These are phyloP conservation scores for Brachypodius melanocephalos DNA, from an alignment of 2,113 vertebrate species.

Conservation along the genomic window DNA sequence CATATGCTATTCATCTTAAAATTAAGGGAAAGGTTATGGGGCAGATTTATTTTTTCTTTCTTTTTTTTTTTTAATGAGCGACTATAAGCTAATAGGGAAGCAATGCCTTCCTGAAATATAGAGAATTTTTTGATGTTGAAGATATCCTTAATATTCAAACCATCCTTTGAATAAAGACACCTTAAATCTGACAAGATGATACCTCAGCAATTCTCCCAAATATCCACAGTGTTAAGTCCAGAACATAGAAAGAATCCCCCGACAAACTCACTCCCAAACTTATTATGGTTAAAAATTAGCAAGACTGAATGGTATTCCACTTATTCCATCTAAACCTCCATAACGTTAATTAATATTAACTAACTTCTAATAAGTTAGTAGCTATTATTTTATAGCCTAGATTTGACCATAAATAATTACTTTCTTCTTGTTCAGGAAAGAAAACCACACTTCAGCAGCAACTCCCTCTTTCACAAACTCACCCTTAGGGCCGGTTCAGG, in stretches of 20 bases:
- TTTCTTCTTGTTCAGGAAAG: not conserved
- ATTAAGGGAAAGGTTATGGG: not conserved
- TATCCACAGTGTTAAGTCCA: not conserved
- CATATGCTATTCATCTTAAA: not conserved
- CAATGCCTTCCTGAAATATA: not conserved
- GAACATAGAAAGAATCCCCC: not conserved
- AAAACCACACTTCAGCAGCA: not conserved
- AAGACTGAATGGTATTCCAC: not conserved
- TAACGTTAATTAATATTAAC: not conserved
- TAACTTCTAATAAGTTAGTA: not conserved
- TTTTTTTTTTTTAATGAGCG: not conserved
- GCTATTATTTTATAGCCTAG: not conserved
- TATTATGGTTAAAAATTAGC: not conserved
- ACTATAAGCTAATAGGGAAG: not conserved
- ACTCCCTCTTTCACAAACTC: not conserved
- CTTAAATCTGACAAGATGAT: not conserved
- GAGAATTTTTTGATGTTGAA: not conserved
- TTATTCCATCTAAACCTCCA: not conserved
- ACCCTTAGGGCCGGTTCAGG: not conserved
- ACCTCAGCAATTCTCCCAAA: not conserved
- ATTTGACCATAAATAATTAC: not conserved
- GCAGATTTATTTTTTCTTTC: not conserved
- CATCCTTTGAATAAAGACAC: not conserved
- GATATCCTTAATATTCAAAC: not conserved
- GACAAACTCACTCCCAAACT: fast-evolving